Evolutionary conservation across 2,797 vertebrate genomes (phyloP), one percentile per base, ranked within the genome.

Genomic region (Glossophaga mutica): DNA sequence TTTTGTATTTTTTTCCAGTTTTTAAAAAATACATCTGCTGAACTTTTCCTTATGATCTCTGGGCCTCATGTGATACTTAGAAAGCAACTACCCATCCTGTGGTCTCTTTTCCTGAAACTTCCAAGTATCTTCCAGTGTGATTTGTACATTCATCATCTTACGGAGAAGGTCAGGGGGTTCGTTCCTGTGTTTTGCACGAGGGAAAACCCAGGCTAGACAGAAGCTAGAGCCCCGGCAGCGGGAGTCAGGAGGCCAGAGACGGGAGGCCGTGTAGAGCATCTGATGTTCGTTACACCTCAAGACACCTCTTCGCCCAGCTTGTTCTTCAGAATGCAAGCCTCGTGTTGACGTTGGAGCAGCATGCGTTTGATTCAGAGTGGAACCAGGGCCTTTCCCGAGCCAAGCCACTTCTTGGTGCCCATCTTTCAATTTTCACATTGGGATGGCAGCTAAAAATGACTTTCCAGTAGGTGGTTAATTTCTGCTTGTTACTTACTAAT

Each of bases 381-480:
- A 90, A 6, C 48, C 91, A 55, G 74, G 34, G 57, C 59, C 82
- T 68, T 59, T 83, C 67, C 91, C 96, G 78, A 67, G 52, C 91
- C 59, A 65, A 76, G 50, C 57, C 92, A 77, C 68, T 65, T 93
- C 68, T 77, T 22, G 50, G 52, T 95, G 55, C 76, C 93, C 95
- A 74, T 93, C 97, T 93, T 92, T 92, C 85, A 34, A 34, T 95
- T 62, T 88, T 91, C 76, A 94, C 84, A 39, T 24, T 70, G 86
- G 89, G 90, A 65, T 68, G 97, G 96, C 91, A 96, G 94, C 94
- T 98, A 97, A 98, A 98, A 98, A 97, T 97, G 95, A 84, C 87
- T 94, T 65, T 77, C 94, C 59, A 32, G 97, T 97, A 96, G 96
- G 90, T 97, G 52, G 96, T 96, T 97, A 95, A 87, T 98, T 98